Evolutionary conservation across 2,113 vertebrate genomes (phyloP).

Genomic region (Chaetodon trifascialis): DNA sequence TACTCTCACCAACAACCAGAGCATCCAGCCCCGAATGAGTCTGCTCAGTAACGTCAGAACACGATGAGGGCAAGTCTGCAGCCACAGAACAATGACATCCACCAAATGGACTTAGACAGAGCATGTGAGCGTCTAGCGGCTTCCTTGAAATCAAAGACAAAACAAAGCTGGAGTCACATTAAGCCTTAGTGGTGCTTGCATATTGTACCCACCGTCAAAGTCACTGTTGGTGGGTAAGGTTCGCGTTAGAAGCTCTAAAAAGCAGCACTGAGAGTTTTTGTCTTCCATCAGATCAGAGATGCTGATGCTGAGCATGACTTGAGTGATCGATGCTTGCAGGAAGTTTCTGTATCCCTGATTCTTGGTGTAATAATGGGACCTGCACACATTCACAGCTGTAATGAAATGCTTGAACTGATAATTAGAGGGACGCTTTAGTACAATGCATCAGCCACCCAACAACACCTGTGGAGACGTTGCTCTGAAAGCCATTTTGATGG

Average conservation of each 20-base stretch:
- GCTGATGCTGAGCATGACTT: neutral
- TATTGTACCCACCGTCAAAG: conserved; percentile 19
- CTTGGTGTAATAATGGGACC: neutral
- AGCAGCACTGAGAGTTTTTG: neutral
- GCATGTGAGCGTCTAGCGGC: neutral
- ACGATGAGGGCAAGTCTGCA: neutral
- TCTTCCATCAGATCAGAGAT: neutral
- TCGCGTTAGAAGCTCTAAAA: neutral
- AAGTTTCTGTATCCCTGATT: conserved; percentile 3
- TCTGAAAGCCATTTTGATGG: conserved; percentile 24
- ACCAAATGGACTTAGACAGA: conserved; percentile 5
- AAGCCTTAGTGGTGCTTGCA: conserved; percentile 34
- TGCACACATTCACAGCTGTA: neutral
- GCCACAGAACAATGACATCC: neutral
- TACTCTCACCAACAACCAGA: neutral
- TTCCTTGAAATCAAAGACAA: neutral
- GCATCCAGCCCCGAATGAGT: neutral
- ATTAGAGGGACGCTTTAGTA: conserved; percentile 2
- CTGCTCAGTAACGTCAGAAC: conserved; percentile 18
- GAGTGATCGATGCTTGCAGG: neutral
- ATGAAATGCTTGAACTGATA: conserved; percentile 15
- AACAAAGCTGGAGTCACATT: conserved; percentile 5
- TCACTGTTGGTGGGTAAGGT: neutral
- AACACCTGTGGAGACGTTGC: neutral
- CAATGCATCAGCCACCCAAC: conserved; percentile 12